phyloP scores from a whole-genome alignment of 1,140 invertebrate species.

The Heliconius nattereri region DNA sequence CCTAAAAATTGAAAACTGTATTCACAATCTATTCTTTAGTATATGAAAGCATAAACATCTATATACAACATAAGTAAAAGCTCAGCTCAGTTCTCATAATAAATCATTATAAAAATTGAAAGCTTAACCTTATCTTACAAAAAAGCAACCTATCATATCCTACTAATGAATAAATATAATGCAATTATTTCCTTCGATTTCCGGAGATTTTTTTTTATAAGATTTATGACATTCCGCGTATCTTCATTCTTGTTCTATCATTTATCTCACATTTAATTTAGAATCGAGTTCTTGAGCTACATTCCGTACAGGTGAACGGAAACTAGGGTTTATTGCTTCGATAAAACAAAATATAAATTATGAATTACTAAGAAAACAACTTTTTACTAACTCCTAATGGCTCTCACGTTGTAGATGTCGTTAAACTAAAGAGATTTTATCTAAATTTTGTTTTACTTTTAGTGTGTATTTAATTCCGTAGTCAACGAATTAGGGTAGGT shows the following conservation, averaged over 20 bases:
- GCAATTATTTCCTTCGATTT: slow-evolving; percentile 12
- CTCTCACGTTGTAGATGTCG: background rate
- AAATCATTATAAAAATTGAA: slow-evolving; percentile 1
- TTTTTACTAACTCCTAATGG: background rate
- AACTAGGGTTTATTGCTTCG: slow-evolving; percentile 9
- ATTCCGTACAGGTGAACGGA: slow-evolving; percentile 7
- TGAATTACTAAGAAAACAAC: background rate
- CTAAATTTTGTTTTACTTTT: background rate
- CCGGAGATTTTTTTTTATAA: background rate
- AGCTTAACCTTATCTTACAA: slow-evolving; percentile 1
- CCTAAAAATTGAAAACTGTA: no score
- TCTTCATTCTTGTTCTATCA: background rate
- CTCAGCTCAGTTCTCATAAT: background rate
- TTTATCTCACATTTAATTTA: background rate
- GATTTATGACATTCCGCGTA: background rate
- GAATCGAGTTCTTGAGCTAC: background rate
- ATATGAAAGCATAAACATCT: background rate
- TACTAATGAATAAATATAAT: slow-evolving; percentile 3
- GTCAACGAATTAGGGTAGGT: background rate
- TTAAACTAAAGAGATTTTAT: background rate
- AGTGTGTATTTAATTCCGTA: background rate
- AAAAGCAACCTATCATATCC: background rate
- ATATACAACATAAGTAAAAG: no score
- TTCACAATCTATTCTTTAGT: no score
- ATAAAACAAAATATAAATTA: background rate